Base-by-base conservation (phyloP, 2,888 invertebrate genomes). In the Keiferia lycopersicella region DNA sequence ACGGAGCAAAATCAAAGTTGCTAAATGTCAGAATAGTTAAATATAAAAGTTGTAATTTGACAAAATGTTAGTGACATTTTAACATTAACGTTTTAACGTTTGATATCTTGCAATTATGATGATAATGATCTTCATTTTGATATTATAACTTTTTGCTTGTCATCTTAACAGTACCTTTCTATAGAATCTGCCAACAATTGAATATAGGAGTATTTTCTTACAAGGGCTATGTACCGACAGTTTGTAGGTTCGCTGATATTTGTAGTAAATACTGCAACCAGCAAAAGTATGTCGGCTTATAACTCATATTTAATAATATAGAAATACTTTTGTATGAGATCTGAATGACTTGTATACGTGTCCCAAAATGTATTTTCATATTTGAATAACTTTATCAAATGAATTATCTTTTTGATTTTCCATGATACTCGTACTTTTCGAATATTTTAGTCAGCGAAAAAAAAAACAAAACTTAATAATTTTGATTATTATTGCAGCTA, bases 311-410 rank as follows among this genome's bases (percentile, higher is more conserved):
- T 41, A 41, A 41, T 41, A 41, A 14, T 41, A 41, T 41, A 41
- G 12, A 41, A 41, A 6, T 50, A 4, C 50, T 56, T 56, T 56
- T 56, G 26, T 53, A 53, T 56, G 30, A 56, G 56, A 56, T 56
- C 56, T 56, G 56, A 26, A 34, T 22, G 26, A 26, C 22, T 56
- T n/a, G 26, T 26, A 14, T 56, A 26, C 11, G 41, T 41, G 41
- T 41, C 12, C n/a, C n/a, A n/a, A n/a, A 41, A 14, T 41, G n/a
- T 41, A 14, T 12, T 41, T n/a, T 41, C 3, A 14, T 41, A 14
- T 41, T 14, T n/a, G 14, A 41, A 3, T 41, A 12, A 41, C 14
- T 11, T 41, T 1, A 14, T 14, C 14, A 2, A 14, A 10, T 8
- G 8, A 14, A 14, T n/a, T 41, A n/a, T 41, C 2, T 41, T 41